Percentiles rank a stretch among this genome's conserved stretches.
Conservation (phyloP, 2,888 invertebrate species). For the Mamestra brassicae region DNA sequence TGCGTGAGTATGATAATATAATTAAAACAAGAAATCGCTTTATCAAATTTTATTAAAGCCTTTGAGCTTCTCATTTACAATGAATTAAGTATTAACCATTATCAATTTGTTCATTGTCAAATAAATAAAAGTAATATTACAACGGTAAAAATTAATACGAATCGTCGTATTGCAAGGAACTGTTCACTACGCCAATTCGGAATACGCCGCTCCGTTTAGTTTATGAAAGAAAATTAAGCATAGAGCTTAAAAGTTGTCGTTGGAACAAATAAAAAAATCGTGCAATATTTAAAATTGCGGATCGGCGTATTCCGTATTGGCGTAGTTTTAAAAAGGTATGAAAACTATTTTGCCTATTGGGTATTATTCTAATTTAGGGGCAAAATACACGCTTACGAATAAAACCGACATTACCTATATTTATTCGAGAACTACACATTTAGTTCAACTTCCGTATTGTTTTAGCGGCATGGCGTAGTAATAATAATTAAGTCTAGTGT, state of each 20-base stretch:
- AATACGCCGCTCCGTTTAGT: constrained; percentile 15
- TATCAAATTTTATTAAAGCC: constrained; percentile 66
- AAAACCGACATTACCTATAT: constrained; percentile 18
- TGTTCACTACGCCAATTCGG: constrained; percentile 31
- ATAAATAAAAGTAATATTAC: constrained; percentile 63
- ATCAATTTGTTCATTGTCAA: constrained; percentile 65
- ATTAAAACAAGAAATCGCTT: constrained; percentile 46
- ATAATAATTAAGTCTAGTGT: constrained; percentile 14
- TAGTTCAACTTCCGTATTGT: constrained; percentile 24
- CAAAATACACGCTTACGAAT: constrained; percentile 38
- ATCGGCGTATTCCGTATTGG: constrained; percentile 24
- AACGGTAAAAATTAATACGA: constrained; percentile 43
- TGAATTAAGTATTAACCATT: constrained; percentile 64
- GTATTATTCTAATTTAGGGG: constrained; percentile 12
- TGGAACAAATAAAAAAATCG: constrained; percentile 46
- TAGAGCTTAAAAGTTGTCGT: constrained; percentile 3
- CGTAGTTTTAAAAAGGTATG: constrained; percentile 22
- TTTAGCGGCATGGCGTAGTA: constrained; percentile 16
- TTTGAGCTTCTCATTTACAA: constrained; percentile 62
- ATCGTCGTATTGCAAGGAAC: constrained; percentile 43
- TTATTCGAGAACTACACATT: constrained; percentile 43
- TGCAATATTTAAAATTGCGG: constrained; percentile 27
- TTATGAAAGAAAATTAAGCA: constrained; percentile 10
- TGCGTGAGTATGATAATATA: neutral
- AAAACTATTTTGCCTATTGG: constrained; percentile 26